These are phyloP conservation scores for Neosilurus hyrtlii DNA, from an alignment of 2,797 vertebrate genomes.

Conservation along the genomic window DNA sequence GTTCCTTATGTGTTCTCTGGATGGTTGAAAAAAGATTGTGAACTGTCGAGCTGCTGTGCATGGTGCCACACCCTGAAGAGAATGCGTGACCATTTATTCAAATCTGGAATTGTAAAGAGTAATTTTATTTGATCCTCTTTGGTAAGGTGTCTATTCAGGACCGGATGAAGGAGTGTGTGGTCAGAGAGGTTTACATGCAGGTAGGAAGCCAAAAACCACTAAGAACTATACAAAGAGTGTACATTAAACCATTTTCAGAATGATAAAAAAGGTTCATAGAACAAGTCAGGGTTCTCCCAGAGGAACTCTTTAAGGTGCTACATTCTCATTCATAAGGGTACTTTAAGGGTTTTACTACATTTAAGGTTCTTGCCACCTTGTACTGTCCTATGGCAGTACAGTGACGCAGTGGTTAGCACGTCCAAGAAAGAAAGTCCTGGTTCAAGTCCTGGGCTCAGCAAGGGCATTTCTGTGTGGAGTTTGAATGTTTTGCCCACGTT, in stretches of 20 bases:
- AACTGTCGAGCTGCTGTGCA: too few species aligned
- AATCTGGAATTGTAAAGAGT: too few species aligned
- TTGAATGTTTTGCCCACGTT: too few species aligned
- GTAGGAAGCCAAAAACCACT: neutral
- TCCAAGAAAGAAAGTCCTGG: too few species aligned
- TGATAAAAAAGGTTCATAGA: neutral
- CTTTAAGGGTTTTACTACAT: neutral
- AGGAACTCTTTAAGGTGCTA: neutral
- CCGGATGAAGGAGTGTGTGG: neutral
- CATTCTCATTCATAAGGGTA: neutral
- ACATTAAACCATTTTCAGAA: neutral
- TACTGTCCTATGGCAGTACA: neutral
- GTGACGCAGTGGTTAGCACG: too few species aligned
- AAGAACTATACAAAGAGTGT: neutral
- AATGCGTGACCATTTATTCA: too few species aligned
- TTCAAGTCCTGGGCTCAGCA: too few species aligned
- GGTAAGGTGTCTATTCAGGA: neutral
- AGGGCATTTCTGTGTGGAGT: too few species aligned
- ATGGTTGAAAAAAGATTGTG: neutral
- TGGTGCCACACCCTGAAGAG: too few species aligned
- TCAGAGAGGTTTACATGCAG: neutral
- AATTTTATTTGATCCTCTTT: neutral
- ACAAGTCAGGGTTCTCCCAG: neutral
- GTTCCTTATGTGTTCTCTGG: neutral
- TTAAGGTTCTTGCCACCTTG: neutral